Conservation (phyloP, 2,113 vertebrate species). For the Dicaeum eximium region DNA sequence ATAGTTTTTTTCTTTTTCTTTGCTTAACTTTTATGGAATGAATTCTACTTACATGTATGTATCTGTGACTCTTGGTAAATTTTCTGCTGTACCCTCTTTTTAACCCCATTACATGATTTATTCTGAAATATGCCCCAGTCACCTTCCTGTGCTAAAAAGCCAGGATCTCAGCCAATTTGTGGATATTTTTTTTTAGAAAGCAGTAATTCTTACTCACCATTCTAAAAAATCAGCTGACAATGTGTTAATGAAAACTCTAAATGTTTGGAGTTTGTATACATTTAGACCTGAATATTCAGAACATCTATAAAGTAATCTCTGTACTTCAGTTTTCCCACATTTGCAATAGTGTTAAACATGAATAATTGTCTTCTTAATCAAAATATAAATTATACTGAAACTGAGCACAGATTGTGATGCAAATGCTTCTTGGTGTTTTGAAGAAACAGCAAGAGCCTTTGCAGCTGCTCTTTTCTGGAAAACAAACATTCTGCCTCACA, state of each 20-base stretch:
- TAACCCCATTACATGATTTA: not conserved
- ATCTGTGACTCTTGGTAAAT: not conserved
- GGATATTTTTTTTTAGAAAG: not conserved
- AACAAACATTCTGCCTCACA: constrained; percentile 17
- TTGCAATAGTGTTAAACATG: not conserved
- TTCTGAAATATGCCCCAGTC: not conserved
- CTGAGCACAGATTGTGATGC: constrained; percentile 31
- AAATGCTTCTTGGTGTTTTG: constrained; percentile 27
- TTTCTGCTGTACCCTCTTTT: constrained; percentile 11
- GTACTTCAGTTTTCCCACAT: not conserved
- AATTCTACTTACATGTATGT: not conserved
- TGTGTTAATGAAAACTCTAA: not conserved
- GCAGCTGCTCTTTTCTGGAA: constrained; percentile 63
- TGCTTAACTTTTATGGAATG: not conserved
- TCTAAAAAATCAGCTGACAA: not conserved
- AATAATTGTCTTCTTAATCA: constrained; percentile 26
- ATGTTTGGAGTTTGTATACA: not conserved
- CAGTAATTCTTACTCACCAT: not conserved
- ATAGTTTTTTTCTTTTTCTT: not conserved
- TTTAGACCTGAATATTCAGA: not conserved
- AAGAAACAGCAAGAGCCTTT: constrained; percentile 48
- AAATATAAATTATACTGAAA: constrained; percentile 39
- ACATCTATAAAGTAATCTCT: not conserved
- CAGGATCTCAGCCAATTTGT: not conserved
- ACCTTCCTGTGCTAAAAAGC: not conserved